phyloP scores from a whole-genome alignment of 2,797 vertebrate species.

The Tamandua tetradactyla region DNA sequence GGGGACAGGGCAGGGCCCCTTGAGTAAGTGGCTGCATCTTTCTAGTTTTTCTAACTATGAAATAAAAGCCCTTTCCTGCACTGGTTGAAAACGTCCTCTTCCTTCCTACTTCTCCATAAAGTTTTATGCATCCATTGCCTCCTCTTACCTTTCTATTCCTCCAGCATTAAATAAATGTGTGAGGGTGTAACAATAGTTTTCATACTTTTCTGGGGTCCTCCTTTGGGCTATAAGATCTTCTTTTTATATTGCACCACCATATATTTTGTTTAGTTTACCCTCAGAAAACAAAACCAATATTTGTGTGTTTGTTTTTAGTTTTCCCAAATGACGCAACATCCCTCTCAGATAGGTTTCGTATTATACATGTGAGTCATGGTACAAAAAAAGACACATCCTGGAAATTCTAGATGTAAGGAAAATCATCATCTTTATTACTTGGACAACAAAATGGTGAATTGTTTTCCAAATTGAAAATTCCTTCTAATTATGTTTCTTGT shows the following conservation, averaged over 20 bases:
- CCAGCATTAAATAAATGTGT: no score
- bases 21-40: neutral
- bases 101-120: neutral
- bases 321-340: neutral
- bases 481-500: neutral
- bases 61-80: neutral
- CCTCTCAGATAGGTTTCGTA: neutral
- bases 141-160: rapidly evolving
- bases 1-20: no score
- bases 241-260: no score
- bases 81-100: rapidly evolving
- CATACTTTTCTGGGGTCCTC: rapidly evolving
- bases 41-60: neutral
- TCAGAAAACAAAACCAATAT: neutral
- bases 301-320: neutral
- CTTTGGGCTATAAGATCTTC: rapidly evolving
- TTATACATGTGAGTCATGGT: rapidly evolving
- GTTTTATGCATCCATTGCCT: rapidly evolving
- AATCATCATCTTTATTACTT: rapidly evolving
- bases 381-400: neutral
- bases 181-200: rapidly evolving
- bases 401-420: rapidly evolving
- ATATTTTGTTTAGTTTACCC: rapidly evolving
- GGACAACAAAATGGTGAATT: no score
- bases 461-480: neutral